Conservation (phyloP, 2,113 vertebrate genomes). For the Amazona vittata region DNA sequence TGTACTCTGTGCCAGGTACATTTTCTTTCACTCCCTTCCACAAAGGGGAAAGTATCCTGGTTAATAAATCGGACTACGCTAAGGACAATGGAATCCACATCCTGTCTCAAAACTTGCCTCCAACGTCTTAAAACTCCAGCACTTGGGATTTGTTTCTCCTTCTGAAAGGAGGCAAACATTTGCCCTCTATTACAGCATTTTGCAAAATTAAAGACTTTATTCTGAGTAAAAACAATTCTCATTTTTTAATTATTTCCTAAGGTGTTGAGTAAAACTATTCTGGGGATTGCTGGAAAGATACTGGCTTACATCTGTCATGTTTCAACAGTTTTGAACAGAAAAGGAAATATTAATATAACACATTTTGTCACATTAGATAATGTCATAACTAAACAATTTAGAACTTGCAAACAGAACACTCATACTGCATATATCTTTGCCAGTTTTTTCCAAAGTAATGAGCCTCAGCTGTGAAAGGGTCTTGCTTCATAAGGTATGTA, state of each 20-base stretch:
- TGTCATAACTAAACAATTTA: slow-evolving; percentile 76
- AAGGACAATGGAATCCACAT: slow-evolving; percentile 48
- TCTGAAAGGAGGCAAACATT: slow-evolving; percentile 43
- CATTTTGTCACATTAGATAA: slow-evolving; percentile 75
- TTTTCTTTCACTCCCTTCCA: neutral
- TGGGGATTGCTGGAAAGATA: slow-evolving; percentile 40
- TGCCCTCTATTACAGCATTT: slow-evolving; percentile 20
- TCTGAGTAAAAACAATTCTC: slow-evolving; percentile 1
- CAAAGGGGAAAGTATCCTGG: neutral
- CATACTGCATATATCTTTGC: slow-evolving; percentile 46
- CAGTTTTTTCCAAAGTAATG: slow-evolving; percentile 61
- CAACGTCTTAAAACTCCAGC: slow-evolving; percentile 24
- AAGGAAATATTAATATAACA: slow-evolving; percentile 69
- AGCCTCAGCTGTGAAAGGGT: slow-evolving; percentile 71
- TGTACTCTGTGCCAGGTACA: neutral
- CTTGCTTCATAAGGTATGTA: slow-evolving; percentile 60
- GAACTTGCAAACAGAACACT: slow-evolving; percentile 70
- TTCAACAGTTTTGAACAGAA: slow-evolving; percentile 69
- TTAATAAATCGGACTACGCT: neutral
- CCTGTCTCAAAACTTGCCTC: slow-evolving; percentile 7
- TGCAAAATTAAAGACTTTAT: slow-evolving; percentile 45
- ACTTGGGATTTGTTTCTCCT: neutral
- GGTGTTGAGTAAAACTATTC: slow-evolving; percentile 52
- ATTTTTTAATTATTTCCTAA: slow-evolving; percentile 58
- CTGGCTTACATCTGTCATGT: slow-evolving; percentile 36